A percentile compares a stretch with the other conserved stretches of the same genome.
Evolutionary conservation across 2,113 vertebrate species (phyloP).

Genomic region (Hyperopisus bebe): DNA sequence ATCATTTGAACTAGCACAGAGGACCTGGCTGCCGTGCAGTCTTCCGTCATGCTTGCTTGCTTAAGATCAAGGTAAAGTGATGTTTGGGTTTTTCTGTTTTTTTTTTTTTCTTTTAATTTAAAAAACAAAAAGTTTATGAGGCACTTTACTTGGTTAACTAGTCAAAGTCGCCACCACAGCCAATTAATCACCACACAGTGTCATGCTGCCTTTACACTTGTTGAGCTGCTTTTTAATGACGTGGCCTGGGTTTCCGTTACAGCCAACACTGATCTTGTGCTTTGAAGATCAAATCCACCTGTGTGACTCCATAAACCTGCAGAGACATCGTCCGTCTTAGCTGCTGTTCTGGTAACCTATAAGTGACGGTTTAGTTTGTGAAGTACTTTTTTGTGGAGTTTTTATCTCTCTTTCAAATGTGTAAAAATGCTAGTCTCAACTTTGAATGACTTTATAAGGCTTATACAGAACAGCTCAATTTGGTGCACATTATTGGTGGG

Average conservation of each 20-base stretch:
- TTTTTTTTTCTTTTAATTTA: background rate
- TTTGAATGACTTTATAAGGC: background rate
- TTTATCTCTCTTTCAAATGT: background rate
- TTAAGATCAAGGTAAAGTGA: background rate
- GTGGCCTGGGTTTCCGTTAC: background rate
- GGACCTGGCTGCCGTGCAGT: background rate
- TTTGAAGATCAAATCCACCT: background rate
- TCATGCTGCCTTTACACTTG: background rate
- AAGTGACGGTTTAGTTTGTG: background rate
- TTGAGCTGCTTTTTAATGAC: background rate
- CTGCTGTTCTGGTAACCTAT: background rate
- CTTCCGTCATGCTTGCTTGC: background rate
- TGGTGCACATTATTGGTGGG: background rate
- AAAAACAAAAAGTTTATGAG: background rate
- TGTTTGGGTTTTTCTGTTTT: background rate
- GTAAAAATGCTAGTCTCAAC: background rate
- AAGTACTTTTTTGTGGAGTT: background rate
- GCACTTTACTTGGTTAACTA: background rate
- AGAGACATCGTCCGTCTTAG: background rate
- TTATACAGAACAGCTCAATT: background rate
- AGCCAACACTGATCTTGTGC: background rate
- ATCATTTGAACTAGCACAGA: background rate
- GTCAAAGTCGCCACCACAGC: background rate
- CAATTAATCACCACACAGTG: background rate
- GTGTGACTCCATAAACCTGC: background rate